Evolutionary conservation across 1,140 invertebrate species (phyloP).

Genomic region (Temnothorax curvispinosus): DNA sequence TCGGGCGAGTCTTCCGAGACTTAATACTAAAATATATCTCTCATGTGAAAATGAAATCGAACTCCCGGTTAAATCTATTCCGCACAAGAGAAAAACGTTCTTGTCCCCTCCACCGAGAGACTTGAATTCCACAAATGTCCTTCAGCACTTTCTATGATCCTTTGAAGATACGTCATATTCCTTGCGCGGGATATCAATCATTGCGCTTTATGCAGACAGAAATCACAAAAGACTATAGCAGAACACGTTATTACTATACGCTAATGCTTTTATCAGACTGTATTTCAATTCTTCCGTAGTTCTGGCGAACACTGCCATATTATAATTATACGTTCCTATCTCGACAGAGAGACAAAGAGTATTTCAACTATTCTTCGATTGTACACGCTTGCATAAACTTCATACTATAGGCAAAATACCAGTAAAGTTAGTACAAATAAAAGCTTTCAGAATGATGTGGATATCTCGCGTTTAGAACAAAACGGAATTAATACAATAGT

Average conservation of each 20-base stretch:
- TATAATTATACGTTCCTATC: conserved; percentile 6
- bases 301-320: not conserved
- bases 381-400: not conserved
- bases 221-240: not conserved
- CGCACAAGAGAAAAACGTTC: not conserved
- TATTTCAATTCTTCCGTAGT: conserved; percentile 10
- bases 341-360: conserved; percentile 10
- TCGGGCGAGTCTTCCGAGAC: not conserved
- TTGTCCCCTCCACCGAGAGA: not conserved
- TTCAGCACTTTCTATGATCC: not conserved
- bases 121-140: conserved; percentile 24
- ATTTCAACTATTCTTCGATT: not conserved
- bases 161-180: not conserved
- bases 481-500: not conserved
- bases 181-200: not conserved
- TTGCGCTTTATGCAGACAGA: not conserved
- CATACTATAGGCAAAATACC: not conserved
- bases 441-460: not conserved
- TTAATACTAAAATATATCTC: conserved; percentile 61
- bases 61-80: conserved; percentile 25
- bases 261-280: not conserved
- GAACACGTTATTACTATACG: conserved; percentile 20
- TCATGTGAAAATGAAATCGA: conserved; percentile 49
- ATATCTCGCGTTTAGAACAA: not conserved
- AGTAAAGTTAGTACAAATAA: not conserved